Base-by-base conservation (phyloP, 2,797 vertebrate species). In the Acanthurus lineatus region DNA sequence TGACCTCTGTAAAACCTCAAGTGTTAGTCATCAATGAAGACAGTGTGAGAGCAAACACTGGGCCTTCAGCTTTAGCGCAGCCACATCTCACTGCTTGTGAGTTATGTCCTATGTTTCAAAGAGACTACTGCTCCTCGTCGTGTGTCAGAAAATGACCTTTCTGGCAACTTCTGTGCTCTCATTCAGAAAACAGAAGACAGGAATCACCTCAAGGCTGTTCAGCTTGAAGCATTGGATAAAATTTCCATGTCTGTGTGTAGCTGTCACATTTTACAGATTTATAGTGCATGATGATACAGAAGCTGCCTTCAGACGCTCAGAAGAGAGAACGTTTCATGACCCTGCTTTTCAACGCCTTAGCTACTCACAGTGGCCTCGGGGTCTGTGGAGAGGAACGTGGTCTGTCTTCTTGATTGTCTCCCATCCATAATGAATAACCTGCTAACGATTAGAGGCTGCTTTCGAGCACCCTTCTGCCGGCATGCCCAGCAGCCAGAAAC, bases 21-120 rank as follows among this genome's bases (percentile, higher is more conserved):
- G 72, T 66, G 15, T 76, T 65, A 7, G 58, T 89, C 84, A 79
- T 90, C 90, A 93, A 92, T 91, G 81, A 86, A 79, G 56, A 68
- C 83, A 89, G 86, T 92, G 84, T 93, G 79, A 81, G 65, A 3
- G 65, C 16, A 73, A 93, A 91, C 85, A 88, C 76, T 79, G 82
- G 51, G 28, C 81, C 73, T 63, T 85, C 77, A 86, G 85, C 75
- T 82, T 64, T 14, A 73, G 61, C 69, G 32, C 71, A 77, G 5
- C 38, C 51, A n/a, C 61, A n/a, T 84, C 72, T 80, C 63, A 69
- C 77, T 69, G 16, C 59, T 35, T 17, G 61, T 79, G 52, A 87
- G 22, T 83, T 76, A 85, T 61, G 63, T 25, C 17, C 62, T 52
- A 0, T 14, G 53, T 72, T 73, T 83, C 71, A 72, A 48, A 74